phyloP scores from a whole-genome alignment of 2,888 invertebrate genomes.

The Chelonus formosanus region DNA sequence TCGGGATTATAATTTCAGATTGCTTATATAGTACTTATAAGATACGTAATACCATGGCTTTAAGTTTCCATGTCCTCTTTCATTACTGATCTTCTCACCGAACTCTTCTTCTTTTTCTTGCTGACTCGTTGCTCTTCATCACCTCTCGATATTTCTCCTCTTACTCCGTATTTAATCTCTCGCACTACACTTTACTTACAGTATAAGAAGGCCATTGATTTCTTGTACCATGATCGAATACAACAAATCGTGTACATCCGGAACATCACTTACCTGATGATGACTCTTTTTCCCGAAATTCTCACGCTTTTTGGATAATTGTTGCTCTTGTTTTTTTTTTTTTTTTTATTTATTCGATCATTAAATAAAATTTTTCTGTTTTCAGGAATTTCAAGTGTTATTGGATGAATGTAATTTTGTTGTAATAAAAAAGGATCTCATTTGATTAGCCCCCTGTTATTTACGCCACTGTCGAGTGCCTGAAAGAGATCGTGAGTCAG shows the following conservation, averaged over 20 bases:
- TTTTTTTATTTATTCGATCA: background rate
- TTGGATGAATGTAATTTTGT: no score
- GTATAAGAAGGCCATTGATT: slow-evolving; percentile 38
- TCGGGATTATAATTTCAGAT: slow-evolving; percentile 38
- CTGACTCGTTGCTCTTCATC: slow-evolving; percentile 20
- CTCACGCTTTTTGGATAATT: slow-evolving; percentile 35
- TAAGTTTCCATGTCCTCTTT: slow-evolving; percentile 24
- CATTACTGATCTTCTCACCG: background rate
- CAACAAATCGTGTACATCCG: slow-evolving; percentile 44
- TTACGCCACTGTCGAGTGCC: slow-evolving; percentile 41
- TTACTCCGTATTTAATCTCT: slow-evolving; percentile 22
- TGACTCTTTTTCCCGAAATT: slow-evolving; percentile 40
- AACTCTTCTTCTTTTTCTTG: slow-evolving; percentile 22
- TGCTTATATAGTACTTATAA: slow-evolving; percentile 23
- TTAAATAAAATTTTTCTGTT: background rate
- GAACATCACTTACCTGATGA: slow-evolving; percentile 37
- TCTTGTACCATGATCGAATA: slow-evolving; percentile 37
- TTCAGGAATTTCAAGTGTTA: no score
- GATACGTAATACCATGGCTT: slow-evolving; percentile 29
- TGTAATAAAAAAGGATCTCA: background rate
- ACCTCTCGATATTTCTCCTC: background rate
- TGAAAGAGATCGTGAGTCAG: slow-evolving; percentile 53
- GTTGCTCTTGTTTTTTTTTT: slow-evolving; percentile 9
- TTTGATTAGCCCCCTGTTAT: slow-evolving; percentile 46
- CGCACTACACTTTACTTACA: slow-evolving; percentile 15